Evolutionary conservation across 2,888 invertebrate genomes (phyloP), one percentile per base, ranked within the genome.

Genomic region (Oxystoma pomonae): DNA sequence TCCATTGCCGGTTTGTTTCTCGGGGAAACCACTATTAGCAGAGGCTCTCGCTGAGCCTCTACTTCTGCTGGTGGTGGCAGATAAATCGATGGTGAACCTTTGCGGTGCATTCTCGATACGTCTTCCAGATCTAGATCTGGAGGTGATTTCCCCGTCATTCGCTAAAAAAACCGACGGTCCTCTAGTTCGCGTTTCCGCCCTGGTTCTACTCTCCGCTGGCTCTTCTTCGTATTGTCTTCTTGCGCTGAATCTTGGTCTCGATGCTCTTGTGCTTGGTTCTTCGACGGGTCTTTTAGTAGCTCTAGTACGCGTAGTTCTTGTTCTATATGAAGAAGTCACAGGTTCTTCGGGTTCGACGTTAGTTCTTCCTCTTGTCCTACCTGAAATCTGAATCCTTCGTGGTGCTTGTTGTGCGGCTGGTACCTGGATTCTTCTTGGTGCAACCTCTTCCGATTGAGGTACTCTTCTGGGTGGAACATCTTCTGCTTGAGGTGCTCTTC

Each of bases 81-180:
- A 55, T 56, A 60, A 60, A 5, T 60, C 61, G 2, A 61, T 22
- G 9, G 62, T 58, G 2, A 52, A 55, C 50, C 52, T 35, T 52
- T 57, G 56, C 20, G 62, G 60, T 19, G 58, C 22, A 16, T 19
- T 49, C 58, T 62, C 68, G 18, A 69, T 69, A 22, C 62, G 57
- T 59, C 69, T 67, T 7, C 69, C 69, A n/a, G 74, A 72, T 68
- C 78, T 70, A 2, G 76, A 70, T 61, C 76, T 69, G 7, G 63
- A 62, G n/a, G 73, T 69, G 52, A 65, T 60, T 51, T 74, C 74
- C 21, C 70, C 71, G 64, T 67, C 67, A 53, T 68, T 66, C 61
- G 73, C 73, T 12, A 67, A 63, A 20, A 71, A 69, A 52, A 75
- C 65, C n/a, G 71, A 64, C 1, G 67, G 64, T 20, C 67, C 65